Conservation (phyloP, 2,797 vertebrate species). For the Lithobates pipiens region DNA sequence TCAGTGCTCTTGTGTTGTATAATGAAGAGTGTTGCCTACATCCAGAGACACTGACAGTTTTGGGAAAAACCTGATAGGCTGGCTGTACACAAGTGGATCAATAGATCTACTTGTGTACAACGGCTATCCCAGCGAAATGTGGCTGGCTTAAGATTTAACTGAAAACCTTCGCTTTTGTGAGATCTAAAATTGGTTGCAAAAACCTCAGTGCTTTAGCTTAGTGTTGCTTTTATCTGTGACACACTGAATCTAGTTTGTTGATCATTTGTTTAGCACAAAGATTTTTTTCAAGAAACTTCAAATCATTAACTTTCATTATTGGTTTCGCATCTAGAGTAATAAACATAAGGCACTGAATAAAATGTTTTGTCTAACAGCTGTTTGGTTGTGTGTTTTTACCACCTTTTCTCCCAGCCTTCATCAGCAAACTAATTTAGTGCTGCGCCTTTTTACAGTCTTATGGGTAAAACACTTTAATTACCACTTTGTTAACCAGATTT, state of each 20-base stretch:
- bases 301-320: slow-evolving; percentile 75
- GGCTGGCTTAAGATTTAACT: no score
- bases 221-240: slow-evolving; percentile 66
- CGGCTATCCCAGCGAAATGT: no score
- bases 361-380: slow-evolving; percentile 78
- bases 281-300: slow-evolving; percentile 75
- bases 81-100: no score
- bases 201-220: not conserved
- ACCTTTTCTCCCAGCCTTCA: slow-evolving; percentile 76
- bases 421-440: slow-evolving; percentile 76
- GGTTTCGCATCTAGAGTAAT: slow-evolving; percentile 72
- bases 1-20: no score
- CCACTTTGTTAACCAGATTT: slow-evolving; percentile 75
- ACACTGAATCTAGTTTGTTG: slow-evolving; percentile 73
- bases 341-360: slow-evolving; percentile 75
- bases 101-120: no score
- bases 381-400: slow-evolving; percentile 78
- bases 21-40: no score
- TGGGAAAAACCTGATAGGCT: no score
- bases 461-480: slow-evolving; percentile 78
- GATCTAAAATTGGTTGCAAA: not conserved
- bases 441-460: slow-evolving; percentile 72
- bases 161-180: not conserved
- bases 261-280: slow-evolving; percentile 76
- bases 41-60: no score